Percentiles rank a stretch among this genome's conserved stretches.
Evolutionary conservation across 2,797 vertebrate genomes (phyloP).

Genomic region (Alectoris magna): DNA sequence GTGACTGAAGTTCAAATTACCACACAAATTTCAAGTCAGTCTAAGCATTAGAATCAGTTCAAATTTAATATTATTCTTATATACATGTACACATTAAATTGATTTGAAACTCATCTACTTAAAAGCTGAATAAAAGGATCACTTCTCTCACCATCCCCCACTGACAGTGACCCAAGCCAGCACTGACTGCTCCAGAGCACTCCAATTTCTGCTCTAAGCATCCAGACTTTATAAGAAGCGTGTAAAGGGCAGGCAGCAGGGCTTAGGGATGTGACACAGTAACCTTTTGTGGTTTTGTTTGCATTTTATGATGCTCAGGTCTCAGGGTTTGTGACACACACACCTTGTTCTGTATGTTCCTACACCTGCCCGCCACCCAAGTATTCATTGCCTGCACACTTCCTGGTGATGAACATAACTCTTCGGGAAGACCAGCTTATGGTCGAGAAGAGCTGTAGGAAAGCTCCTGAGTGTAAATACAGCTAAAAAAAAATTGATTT

Average conservation of each 20-base stretch:
- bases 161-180: background rate
- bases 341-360: background rate
- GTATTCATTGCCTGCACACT: background rate
- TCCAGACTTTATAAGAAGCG: background rate
- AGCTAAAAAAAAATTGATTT: background rate
- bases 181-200: background rate
- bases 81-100: background rate
- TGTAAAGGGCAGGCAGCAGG: background rate
- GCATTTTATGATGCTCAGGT: background rate
- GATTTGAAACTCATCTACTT: background rate
- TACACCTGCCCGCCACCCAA: background rate
- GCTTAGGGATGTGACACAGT: background rate
- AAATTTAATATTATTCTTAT: background rate
- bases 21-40: background rate
- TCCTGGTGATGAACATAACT: rapidly evolving
- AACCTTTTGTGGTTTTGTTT: background rate
- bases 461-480: background rate
- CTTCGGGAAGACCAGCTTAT: background rate
- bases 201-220: background rate
- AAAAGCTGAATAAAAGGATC: background rate
- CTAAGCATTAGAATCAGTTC: background rate
- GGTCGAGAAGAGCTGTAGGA: background rate
- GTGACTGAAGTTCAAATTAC: background rate
- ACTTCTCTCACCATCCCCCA: background rate
- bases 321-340: rapidly evolving